Evolutionary conservation across 2,113 vertebrate genomes (phyloP), one percentile per base, ranked within the genome.

Genomic region (Oreochromis tanganicae): DNA sequence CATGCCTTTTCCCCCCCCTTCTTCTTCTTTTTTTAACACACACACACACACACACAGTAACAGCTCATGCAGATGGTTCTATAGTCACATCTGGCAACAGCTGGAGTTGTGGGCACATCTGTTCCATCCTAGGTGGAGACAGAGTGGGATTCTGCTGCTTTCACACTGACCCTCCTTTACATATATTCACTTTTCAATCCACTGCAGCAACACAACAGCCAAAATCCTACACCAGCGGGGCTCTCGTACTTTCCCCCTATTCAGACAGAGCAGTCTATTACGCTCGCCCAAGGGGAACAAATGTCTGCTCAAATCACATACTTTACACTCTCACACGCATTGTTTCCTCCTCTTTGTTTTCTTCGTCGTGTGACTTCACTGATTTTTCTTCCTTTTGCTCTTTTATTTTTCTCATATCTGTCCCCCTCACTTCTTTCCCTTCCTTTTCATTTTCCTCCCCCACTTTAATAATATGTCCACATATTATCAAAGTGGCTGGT

Each of bases 61-160:
- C 80, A 87, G 80, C 92, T 89, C 59, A 85, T 82, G 84, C 95
- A 96, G 95, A 95, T 96, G 95, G 92, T 84, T 85, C 81, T 32
- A 79, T 75, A 90, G 84, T 85, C 88, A 92, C 93, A 96, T 94
- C 92, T 95, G 95, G 95, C 91, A 92, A 88, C 95, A 96, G 94
- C 95, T 95, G 94, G 93, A 91, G 86, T 55, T 43, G 86, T 83
- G 82, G 91, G 88, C 92, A 93, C 96, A 95, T 96, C 96, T 96
- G 94, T 90, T 95, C 84, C 55, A 36, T 94, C 84, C 92, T 90
- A 91, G 91, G 88, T 93, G 90, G 90, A 93, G 88, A 82, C 57
- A 29, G 80, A 80, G 81, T 85, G 87, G 48, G 80, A 68, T 88
- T 84, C 83, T 55, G 71, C 86, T 87, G 89, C 86, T 90, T 91